These are phyloP conservation scores for Podarcis raffonei DNA, from an alignment of 2,113 vertebrate species.

Conservation along the genomic window DNA sequence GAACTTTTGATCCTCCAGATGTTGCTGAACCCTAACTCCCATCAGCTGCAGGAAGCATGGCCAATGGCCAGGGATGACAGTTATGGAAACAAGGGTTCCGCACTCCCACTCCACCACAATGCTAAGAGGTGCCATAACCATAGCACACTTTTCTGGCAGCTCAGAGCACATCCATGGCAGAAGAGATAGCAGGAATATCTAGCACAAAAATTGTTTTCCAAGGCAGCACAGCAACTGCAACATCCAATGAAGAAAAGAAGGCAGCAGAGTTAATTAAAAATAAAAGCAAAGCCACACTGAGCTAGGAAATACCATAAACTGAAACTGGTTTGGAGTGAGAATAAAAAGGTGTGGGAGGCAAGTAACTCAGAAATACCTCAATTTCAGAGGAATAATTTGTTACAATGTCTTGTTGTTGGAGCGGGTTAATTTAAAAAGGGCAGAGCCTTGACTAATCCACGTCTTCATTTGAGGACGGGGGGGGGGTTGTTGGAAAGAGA, in stretches of 20 bases:
- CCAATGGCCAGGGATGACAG: too few species aligned
- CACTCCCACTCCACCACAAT: too few species aligned
- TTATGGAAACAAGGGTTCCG: too few species aligned
- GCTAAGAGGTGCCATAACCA: too few species aligned
- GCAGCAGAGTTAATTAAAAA: conserved; percentile 31
- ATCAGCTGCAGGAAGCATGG: too few species aligned
- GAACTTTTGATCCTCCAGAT: too few species aligned
- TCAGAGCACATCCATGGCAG: background rate
- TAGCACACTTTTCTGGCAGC: too few species aligned
- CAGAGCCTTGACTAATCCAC: background rate
- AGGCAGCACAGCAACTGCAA: background rate
- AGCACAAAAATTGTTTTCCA: conserved; percentile 26
- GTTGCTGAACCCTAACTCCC: too few species aligned
- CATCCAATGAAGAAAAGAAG: background rate
- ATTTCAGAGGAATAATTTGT: background rate
- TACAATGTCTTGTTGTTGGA: background rate
- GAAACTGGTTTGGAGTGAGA: conserved; percentile 13
- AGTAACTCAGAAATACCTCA: background rate
- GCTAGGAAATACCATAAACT: conserved; percentile 10
- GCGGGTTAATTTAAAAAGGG: conserved; percentile 20
- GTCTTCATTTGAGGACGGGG: background rate
- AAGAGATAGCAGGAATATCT: background rate
- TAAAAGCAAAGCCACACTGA: conserved; percentile 3
- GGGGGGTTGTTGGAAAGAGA: background rate
- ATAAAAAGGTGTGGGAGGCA: conserved; percentile 19